Base-by-base conservation (phyloP, 2,888 invertebrate species). In the Thecophora atra region DNA sequence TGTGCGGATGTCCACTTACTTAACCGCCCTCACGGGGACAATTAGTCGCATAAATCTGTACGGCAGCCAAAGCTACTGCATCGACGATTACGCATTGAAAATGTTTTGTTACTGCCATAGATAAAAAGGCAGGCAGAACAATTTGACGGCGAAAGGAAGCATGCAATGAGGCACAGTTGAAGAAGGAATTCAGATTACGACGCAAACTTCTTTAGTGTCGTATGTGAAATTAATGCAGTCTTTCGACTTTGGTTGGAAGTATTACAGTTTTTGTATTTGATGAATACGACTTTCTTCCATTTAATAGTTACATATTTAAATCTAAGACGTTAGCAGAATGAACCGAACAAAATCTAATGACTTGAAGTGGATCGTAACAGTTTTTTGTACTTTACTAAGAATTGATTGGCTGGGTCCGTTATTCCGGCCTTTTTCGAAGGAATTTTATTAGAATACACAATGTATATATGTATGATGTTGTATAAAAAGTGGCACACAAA, bases 1-100 rank as follows among this genome's bases (percentile, higher is more conserved):
- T 0, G 88, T 96, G 7, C 87, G 91, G 28, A 85, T 87, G 78
- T 84, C 83, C 26, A 80, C 79, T 15, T 85, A 84, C 66, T 78
- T 81, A 26, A 83, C 78, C 28, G 79, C 80, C 3, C 76, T 84
- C 8, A 85, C 83, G 2, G 95, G 95, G 24, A 91, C 93, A 42
- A 89, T 94, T 63, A 94, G 94, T 82, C 89, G 95, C 67, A 89
- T 94, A 68, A 94, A 94, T 84, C 87, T 92, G 52, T 94, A 95
- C 81, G 93, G 94, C n/a, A 89, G 90, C 69, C 94, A 94, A 84
- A 94, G 94, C 85, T 89, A 88, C 77, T 95, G 95, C 82, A 89
- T 94, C 63, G 90, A 91, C 74, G 91, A 94, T 80, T 91, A 91
- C 80, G 89, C 91, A 78, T 88, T 94, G 75, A 93, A 94, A 83